Conservation (phyloP, 2,113 vertebrate species). For the Todiramphus saurophagus region DNA sequence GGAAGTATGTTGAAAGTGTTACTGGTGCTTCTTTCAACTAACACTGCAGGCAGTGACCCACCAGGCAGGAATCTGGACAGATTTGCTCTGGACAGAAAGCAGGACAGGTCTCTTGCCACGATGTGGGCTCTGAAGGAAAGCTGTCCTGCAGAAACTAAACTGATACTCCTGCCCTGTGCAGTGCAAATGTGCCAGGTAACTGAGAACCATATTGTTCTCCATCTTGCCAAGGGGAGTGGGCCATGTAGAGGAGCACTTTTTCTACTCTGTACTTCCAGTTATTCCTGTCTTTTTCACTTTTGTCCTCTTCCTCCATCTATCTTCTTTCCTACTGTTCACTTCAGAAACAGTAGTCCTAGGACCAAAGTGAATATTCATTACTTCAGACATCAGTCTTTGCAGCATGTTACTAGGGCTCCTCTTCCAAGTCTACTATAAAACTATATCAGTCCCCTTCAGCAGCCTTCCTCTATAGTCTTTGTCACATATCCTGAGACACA, state of each 20-base stretch:
- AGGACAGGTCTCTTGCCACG: background rate
- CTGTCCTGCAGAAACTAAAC: background rate
- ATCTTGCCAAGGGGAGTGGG: background rate
- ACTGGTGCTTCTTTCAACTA: background rate
- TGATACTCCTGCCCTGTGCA: background rate
- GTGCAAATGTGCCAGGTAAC: background rate
- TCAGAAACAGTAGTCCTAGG: background rate
- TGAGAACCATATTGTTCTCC: background rate
- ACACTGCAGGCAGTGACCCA: background rate
- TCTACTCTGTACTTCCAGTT: background rate
- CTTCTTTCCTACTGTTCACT: background rate
- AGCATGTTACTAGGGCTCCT: background rate
- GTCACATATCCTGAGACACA: background rate
- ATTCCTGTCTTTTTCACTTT: background rate
- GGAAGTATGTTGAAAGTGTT: background rate
- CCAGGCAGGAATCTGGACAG: background rate
- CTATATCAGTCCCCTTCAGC: background rate
- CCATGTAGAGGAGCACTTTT: background rate
- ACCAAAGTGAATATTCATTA: background rate
- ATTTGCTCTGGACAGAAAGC: background rate
- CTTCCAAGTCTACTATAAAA: background rate
- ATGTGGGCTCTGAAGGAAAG: background rate
- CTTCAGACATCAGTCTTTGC: background rate
- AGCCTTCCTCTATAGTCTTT: background rate
- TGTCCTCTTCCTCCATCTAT: background rate